These are phyloP conservation scores for Leucopsar rothschildi DNA, from an alignment of 2,113 vertebrate species.

Conservation along the genomic window DNA sequence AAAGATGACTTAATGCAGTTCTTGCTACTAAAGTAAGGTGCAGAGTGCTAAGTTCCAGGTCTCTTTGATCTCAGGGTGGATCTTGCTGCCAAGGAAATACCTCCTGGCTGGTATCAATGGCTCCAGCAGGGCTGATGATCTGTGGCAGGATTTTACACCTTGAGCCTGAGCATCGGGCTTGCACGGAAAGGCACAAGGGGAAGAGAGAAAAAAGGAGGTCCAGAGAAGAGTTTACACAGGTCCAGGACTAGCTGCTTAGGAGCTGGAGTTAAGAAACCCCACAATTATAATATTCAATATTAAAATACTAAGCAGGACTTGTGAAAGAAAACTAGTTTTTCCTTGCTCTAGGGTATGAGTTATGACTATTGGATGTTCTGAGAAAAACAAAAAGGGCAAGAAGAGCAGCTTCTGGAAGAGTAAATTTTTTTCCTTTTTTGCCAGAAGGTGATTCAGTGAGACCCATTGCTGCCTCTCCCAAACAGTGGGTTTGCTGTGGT, in stretches of 20 bases:
- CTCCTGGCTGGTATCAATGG: background rate
- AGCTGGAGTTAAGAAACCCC: background rate
- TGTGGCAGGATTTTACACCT: background rate
- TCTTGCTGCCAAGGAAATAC: background rate
- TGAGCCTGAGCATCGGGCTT: background rate
- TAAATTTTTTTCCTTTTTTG: background rate
- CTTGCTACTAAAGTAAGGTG: background rate
- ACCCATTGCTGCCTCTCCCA: rapidly evolving
- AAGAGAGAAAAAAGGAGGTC: background rate
- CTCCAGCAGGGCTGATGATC: too few species aligned
- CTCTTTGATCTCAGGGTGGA: background rate
- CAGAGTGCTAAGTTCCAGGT: background rate
- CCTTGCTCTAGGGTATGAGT: background rate
- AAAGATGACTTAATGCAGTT: background rate
- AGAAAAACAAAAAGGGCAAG: background rate
- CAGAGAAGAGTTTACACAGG: background rate
- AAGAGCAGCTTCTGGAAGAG: background rate
- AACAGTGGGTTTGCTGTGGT: background rate
- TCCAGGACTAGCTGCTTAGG: background rate
- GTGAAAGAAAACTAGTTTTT: background rate
- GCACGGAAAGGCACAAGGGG: background rate
- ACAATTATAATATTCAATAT: background rate
- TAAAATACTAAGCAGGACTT: background rate
- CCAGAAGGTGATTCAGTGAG: background rate
- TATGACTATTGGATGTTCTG: background rate